phyloP scores from a whole-genome alignment of 2,113 vertebrate species.

The Danio rerio region GRCz12tu NC_133184.1:32575501-32576000 shows the following conservation, averaged over 20 bases:
- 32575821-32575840: constrained; percentile 91
- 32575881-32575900: constrained; percentile 99
- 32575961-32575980: constrained; percentile 87
- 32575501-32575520: constrained; percentile 48
- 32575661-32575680: constrained; percentile 63
- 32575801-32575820: constrained; percentile 92
- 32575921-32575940: constrained; percentile 99
- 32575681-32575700: constrained; percentile 60
- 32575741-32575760: constrained; percentile 70
- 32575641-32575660: constrained; percentile 64
- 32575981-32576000: constrained; percentile 99
- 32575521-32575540: constrained; percentile 56
- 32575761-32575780: constrained; percentile 83
- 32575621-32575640: constrained; percentile 56
- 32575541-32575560: constrained; percentile 26
- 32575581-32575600: constrained; percentile 52
- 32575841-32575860: constrained; percentile 94
- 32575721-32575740: constrained; percentile 76
- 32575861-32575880: constrained; percentile 99
- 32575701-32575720: constrained; percentile 65
- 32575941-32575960: constrained; percentile 97
- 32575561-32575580: constrained; percentile 25
- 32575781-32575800: constrained; percentile 92
- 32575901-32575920: constrained; percentile 99
- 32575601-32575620: constrained; percentile 61